Conservation (phyloP, 2,888 invertebrate genomes). For the Xanthorhoe spadicearia region DNA sequence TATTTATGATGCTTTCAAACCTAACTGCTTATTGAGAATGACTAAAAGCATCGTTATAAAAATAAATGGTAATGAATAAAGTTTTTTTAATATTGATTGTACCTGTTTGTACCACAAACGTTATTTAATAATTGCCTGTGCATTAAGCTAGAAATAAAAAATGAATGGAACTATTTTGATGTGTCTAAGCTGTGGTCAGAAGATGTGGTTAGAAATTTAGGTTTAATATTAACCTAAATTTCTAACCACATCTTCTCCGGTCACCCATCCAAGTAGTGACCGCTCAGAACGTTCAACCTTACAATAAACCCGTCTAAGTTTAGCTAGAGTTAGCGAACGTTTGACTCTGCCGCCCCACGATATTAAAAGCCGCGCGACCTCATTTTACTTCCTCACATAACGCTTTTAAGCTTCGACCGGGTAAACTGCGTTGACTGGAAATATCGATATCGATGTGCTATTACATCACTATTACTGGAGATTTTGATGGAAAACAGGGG, state of each 20-base stretch:
- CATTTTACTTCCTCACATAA: conserved; percentile 75
- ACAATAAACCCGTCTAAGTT: conserved; percentile 20
- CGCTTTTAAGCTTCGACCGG: conserved; percentile 69
- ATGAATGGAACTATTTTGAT: background rate
- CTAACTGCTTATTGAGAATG: conserved; percentile 24
- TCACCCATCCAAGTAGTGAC: no score
- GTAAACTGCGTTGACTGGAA: conserved; percentile 44
- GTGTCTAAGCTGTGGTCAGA: no score
- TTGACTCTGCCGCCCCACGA: conserved; percentile 61
- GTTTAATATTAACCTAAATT: no score
- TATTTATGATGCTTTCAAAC: conserved; percentile 51
- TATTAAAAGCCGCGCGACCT: conserved; percentile 80
- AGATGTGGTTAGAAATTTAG: no score
- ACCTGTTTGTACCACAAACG: background rate
- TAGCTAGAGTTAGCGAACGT: conserved; percentile 49
- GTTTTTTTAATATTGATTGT: background rate
- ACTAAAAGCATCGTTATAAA: conserved; percentile 22
- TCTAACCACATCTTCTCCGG: no score
- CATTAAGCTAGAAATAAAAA: background rate
- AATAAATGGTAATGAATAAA: background rate
- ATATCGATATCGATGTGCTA: conserved; percentile 43
- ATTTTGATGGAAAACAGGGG: background rate
- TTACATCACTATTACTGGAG: background rate
- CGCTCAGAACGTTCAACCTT: conserved; percentile 3
- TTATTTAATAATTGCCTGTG: background rate